Base-by-base conservation (phyloP, 37 sponge, comb jelly and placozoan genomes). In the Tethya wilhelma region DNA sequence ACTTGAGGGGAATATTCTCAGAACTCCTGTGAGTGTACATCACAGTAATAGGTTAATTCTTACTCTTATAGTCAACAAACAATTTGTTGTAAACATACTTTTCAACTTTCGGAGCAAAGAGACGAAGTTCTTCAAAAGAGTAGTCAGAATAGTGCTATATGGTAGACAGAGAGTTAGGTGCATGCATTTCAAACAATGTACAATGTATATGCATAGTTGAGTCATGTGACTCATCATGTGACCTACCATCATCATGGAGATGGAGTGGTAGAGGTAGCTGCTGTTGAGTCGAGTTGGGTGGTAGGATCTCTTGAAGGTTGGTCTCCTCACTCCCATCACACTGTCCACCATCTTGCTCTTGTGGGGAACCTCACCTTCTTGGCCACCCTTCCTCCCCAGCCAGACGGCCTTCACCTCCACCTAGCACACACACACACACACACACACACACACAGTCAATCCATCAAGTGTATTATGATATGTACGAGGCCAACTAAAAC, bases 111-210 rank as follows among this genome's bases (percentile, higher is more conserved):
- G 90, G 93, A 38, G 89, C 89, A 87, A 75, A 92, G 36, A 96
- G 80, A 40, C 96, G 78, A 22, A 96, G 75, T 40, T 96, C 96
- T 80, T 96, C 96, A 72, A 87, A 90, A 19, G 91, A 93, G 69
- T 87, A 96, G 55, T 96, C 86, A 38, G 77, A 71, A 73, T 90
- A 96, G 1, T 77, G 79, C 91, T 96, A 49, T 2, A 86, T 17
- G 44, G 0, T 26, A 44, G 12, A 78, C 2, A 36, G 9, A 58
- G 26, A 42, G 36, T 59, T 6, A 20, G 9, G 8, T 22, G 12
- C 30, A 49, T 26, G 2, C 32, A 30, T 46, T 29, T 26, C n/a
- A 46, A 49, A 46, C 5, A 30, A 30, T 20, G 1, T 14, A 65
- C 37, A 65, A 65, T 65, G 44, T 41, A 69, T 2, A 20, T 42